Base-by-base conservation (phyloP, 1,140 invertebrate genomes). In the Carcinoscorpius rotundicauda region DNA sequence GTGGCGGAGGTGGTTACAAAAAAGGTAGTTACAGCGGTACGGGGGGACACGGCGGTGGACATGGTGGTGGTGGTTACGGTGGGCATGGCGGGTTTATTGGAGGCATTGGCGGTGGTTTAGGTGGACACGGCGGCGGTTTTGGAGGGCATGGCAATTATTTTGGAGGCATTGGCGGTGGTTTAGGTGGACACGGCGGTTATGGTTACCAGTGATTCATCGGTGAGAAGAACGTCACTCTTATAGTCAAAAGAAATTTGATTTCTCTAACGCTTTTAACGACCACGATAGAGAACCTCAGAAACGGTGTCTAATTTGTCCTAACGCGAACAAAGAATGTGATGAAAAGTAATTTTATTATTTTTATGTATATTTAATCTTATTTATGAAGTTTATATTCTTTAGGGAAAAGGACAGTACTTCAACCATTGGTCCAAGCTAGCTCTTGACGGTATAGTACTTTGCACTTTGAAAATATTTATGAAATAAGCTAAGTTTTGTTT, bases 11-110 rank as follows among this genome's bases (percentile, higher is more conserved):
- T 4, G 52, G 63, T 10, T 52, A 66, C 49, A 57, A 63, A 1
- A 49, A 9, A 9, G 56, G 63, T 52, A 52, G 51, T 6, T 50
- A 60, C 10, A 49, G 62, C 49, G 55, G 65, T 29, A 56, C 64
- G 8, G 9, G 52, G 9, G 52, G 49, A 29, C 53, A 63, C 52
- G 58, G 52, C 49, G 62, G 62, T n/a, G n/a, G 64, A 49, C 63
- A 55, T 3, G n/a, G 62, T 29, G 59, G 56, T 10, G 60, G 63
- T 48, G 63, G 50, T 6, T 63, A 61, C 6, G 55, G 58, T 50
- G 65, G 64, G 52, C 61, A 64, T n/a, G 65, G 62, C 11, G 67
- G 65, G 52, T 62, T 67, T 55, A 55, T 52, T 58, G 69, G 63
- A 51, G 52, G 64, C 50, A 52, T 56, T 29, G 53, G 58, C 48